Base-by-base conservation (phyloP, 1,140 invertebrate species). In the Branchinecta lindahli region DNA sequence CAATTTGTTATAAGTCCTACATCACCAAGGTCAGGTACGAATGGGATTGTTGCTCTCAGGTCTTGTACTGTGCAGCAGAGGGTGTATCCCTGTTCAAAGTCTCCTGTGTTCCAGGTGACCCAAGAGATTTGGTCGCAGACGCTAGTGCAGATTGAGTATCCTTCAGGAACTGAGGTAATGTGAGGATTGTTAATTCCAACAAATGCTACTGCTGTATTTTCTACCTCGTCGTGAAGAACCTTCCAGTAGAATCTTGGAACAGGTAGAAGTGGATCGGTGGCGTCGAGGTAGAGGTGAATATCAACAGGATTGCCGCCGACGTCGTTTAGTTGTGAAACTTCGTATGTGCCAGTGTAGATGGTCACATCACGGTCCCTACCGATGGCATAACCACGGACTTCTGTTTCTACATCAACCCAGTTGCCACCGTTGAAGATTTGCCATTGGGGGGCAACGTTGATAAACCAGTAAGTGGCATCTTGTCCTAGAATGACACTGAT, bases 391-490 rank as follows among this genome's bases (percentile, higher is more conserved):
- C 61, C 33, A 15, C 72, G 9, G 3, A 68, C 20, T n/a, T 46
- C 70, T 21, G 46, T 71, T 67, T 72, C 72, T 10, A 69, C n/a
- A 0, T 77, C 74, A 0, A 80, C 80, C 85, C 86, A 87, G 76
- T 87, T 87, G 47, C 83, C 84, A 67, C 79, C 83, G 72, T 86
- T 86, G 71, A 87, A 83, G 7, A 79, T 81, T 71, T 86, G 84
- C 85, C 85, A 87, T 68, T 85, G 85, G 3, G 85, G 85, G 7
- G 82, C 84, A 6, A 79, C 81, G 74, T 87, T 88, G 9, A 85
- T 81, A 75, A 84, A 87, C 73, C 83, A 83, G 77, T 85, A 87
- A 5, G 85, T 85, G n/a, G 84, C 78, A 0, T 83, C 80, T 75
- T 88, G 85, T 68, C 84, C 83, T 12, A 81, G 77, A 0, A 81